Evolutionary conservation across 2,113 vertebrate genomes (phyloP).

Genomic region (Neogobius melanostomus): DNA sequence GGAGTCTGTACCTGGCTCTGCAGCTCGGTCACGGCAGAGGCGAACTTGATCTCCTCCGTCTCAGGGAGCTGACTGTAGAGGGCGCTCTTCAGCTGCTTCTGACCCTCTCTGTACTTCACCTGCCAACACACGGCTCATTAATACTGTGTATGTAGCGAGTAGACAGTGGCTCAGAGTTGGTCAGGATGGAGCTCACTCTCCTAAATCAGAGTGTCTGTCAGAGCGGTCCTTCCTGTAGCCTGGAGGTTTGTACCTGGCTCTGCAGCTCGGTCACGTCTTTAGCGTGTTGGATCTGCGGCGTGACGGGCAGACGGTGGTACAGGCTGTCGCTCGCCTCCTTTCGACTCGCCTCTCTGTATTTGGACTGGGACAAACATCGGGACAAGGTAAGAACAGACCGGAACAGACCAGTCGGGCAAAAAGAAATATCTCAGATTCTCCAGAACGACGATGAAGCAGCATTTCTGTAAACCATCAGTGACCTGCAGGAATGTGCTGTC

Average conservation of each 20-base stretch:
- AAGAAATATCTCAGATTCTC: background rate
- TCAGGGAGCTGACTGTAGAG: conserved; percentile 61
- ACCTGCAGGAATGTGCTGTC: too few relatives aligned
- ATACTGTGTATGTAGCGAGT: too few relatives aligned
- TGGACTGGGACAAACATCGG: conserved; percentile 39
- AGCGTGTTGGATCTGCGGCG: conserved; percentile 30
- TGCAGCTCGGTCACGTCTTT: conserved; percentile 75
- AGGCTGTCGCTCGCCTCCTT: conserved; percentile 37
- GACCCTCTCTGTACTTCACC: conserved; percentile 61
- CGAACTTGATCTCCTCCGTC: conserved; percentile 48
- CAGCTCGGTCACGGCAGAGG: conserved; percentile 51
- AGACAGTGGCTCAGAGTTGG: too few relatives aligned
- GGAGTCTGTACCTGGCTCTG: conserved; percentile 61
- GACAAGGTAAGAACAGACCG: too few relatives aligned
- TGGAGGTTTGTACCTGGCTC: conserved; percentile 67
- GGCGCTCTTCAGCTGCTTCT: conserved; percentile 36
- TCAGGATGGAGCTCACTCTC: too few relatives aligned
- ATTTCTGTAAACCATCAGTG: too few relatives aligned
- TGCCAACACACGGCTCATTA: conserved; percentile 11
- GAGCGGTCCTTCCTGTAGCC: too few relatives aligned
- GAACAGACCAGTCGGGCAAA: too few relatives aligned
- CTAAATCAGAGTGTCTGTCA: too few relatives aligned
- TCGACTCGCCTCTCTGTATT: conserved; percentile 56
- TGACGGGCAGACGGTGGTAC: conserved; percentile 60
- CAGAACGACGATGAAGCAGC: too few relatives aligned